Evolutionary conservation across 2,113 vertebrate species (phyloP).

Genomic region (Brachionichthys hirsutus): DNA sequence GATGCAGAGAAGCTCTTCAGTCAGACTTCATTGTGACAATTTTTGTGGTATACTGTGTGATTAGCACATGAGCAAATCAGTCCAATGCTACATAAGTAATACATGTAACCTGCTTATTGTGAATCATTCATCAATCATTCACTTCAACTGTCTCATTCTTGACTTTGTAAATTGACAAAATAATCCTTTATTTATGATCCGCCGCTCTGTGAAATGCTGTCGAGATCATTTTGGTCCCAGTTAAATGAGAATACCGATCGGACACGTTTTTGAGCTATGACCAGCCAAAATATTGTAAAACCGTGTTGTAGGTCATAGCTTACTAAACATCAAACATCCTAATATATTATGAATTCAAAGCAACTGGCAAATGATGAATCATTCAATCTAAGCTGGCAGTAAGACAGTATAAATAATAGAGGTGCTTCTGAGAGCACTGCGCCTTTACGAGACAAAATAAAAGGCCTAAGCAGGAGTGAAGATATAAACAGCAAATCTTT

Average conservation of each 20-base stretch:
- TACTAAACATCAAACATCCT: slow-evolving; percentile 56
- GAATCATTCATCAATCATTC: no score
- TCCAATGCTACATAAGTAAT: no score
- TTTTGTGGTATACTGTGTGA: no score
- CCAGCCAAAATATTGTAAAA: slow-evolving; percentile 46
- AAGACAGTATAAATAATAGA: slow-evolving; percentile 39
- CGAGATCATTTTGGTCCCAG: slow-evolving; percentile 16
- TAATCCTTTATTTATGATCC: no score
- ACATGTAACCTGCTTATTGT: no score
- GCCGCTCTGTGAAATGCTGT: slow-evolving; percentile 2
- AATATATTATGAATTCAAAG: slow-evolving; percentile 50
- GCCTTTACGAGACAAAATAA: slow-evolving; percentile 24
- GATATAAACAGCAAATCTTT: no score
- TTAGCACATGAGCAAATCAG: neutral
- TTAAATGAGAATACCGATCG: slow-evolving; percentile 10
- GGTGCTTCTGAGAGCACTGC: slow-evolving; percentile 7
- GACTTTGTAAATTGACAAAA: no score
- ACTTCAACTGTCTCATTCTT: no score
- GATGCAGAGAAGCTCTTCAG: neutral
- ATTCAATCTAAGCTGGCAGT: slow-evolving; percentile 36
- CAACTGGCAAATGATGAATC: slow-evolving; percentile 46
- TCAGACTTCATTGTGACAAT: no score
- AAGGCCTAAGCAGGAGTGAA: neutral
- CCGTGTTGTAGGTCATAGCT: slow-evolving; percentile 35
- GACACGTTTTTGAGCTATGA: slow-evolving; percentile 28